Base-by-base conservation (phyloP, 2,113 vertebrate genomes). In the Platysteira castanea region DNA sequence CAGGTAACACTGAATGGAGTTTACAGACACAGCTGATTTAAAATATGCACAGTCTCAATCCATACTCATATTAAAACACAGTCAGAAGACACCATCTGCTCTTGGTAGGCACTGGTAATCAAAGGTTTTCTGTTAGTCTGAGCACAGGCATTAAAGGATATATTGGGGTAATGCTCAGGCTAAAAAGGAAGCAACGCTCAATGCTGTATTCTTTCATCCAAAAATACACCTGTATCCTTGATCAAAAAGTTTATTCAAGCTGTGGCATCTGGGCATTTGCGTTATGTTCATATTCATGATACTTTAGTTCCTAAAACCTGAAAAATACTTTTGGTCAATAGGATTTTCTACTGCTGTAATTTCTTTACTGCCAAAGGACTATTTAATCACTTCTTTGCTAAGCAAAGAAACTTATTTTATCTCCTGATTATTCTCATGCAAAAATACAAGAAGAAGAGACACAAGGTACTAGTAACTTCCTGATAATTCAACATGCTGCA, bases 21-120 rank as follows among this genome's bases (percentile, higher is more conserved):
- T 96, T 82, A 90, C 85, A 97, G 95, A 84, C 87, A 91, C 71
- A 92, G 35, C 6, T 90, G 73, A 52, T 93, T 81, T 92, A 60
- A 81, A 92, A 56, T 92, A 94, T 53, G 86, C 75, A 78, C 15
- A 2, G 90, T 53, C 80, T 89, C 88, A 96, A 78, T 46, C 86
- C 85, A 77, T 65, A 49, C 80, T 78, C 60, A 37, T 90, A 95
- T 93, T 89, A 91, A 95, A 96, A 86, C 44, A 77, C 67, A 74
- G 56, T 85, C 87, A 94, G 84, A 54, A 90, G 87, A 90, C 59
- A 71, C 85, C 90, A 97, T 86, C 95, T 97, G 96, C 86, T 93
- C 88, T 94, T 93, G 89, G 84, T 50, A 89, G 88, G 73, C 73
- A 49, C 41, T 60, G 31, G 46, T 78, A 95, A 94, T 87, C 75